These are phyloP conservation scores for Brachynemurus nebulosus DNA, from an alignment of 2,888 invertebrate genomes.

Conservation along the genomic window DNA sequence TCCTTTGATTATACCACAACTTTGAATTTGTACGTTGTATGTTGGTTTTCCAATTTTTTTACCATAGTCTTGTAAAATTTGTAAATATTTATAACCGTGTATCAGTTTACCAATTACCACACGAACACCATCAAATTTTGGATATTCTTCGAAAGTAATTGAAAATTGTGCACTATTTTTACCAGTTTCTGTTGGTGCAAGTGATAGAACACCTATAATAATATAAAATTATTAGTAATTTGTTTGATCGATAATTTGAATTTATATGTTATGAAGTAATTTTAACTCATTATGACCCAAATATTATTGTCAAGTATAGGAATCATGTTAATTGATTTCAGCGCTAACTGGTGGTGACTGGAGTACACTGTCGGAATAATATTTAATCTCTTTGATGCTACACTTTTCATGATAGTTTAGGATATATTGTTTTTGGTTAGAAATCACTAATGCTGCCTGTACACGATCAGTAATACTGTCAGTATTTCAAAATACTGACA, in stretches of 20 bases:
- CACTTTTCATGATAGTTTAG: too few species aligned
- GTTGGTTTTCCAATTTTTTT: conserved; percentile 28
- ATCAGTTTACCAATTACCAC: conserved; percentile 38
- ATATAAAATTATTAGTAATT: conserved; percentile 10
- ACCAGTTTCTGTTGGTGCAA: conserved; percentile 27
- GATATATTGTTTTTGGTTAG: too few species aligned
- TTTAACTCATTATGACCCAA: too few species aligned
- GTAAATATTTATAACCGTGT: conserved; percentile 26
- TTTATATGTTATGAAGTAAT: not conserved
- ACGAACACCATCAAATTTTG: conserved; percentile 31
- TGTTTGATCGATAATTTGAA: not conserved
- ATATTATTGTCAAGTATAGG: too few species aligned
- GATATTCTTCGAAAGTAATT: conserved; percentile 32
- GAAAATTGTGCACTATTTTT: conserved; percentile 37
- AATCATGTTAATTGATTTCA: too few species aligned
- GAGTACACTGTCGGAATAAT: too few species aligned
- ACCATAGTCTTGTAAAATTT: conserved; percentile 27
- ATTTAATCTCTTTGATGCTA: too few species aligned
- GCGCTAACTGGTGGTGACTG: too few species aligned
- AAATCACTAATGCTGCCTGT: too few species aligned
- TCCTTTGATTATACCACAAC: conserved; percentile 22
- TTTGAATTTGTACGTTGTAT: conserved; percentile 25
- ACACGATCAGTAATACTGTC: too few species aligned
- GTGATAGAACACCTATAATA: conserved; percentile 31
- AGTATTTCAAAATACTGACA: too few species aligned